Percentiles rank a stretch among this genome's conserved stretches.
These are phyloP conservation scores for Metallyticus violacea DNA, from an alignment of 2,888 invertebrate species.

Conservation along the genomic window DNA sequence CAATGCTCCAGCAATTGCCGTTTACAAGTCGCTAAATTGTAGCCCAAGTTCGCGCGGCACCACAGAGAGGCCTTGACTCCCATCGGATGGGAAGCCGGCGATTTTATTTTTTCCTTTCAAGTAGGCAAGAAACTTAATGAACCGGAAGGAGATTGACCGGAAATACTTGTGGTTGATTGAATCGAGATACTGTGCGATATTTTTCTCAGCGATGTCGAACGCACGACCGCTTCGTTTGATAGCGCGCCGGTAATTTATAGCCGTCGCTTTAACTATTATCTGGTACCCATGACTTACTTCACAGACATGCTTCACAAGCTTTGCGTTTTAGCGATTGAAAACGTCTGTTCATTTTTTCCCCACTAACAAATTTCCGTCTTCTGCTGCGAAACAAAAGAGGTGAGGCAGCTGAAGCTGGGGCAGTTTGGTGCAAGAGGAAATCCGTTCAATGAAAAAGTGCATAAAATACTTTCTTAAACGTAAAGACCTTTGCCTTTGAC, in stretches of 20 bases:
- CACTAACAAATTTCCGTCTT: not conserved
- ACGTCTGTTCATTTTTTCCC: not conserved
- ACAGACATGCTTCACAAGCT: not conserved
- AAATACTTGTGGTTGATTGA: constrained; percentile 6
- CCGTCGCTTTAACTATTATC: not conserved
- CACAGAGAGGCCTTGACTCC: not conserved
- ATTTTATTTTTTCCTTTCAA: too few species aligned
- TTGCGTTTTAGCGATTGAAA: not conserved
- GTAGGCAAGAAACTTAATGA: not conserved
- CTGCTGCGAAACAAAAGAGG: not conserved
- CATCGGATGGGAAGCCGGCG: not conserved
- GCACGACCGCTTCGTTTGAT: not conserved
- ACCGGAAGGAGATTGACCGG: not conserved
- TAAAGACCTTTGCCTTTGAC: too few species aligned
- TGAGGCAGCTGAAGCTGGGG: not conserved
- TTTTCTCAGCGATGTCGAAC: not conserved
- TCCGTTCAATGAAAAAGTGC: too few species aligned
- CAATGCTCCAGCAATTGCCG: not conserved
- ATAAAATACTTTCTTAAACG: too few species aligned
- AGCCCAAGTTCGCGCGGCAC: not conserved
- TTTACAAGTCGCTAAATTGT: not conserved
- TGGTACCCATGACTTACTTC: not conserved
- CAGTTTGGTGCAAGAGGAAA: too few species aligned
- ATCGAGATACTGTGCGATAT: not conserved
- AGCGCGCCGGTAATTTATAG: not conserved